A percentile compares a stretch with the other conserved stretches of the same genome.
These are phyloP conservation scores for Aethina tumida DNA, from an alignment of 1,140 invertebrate genomes.

Conservation along the genomic window DNA sequence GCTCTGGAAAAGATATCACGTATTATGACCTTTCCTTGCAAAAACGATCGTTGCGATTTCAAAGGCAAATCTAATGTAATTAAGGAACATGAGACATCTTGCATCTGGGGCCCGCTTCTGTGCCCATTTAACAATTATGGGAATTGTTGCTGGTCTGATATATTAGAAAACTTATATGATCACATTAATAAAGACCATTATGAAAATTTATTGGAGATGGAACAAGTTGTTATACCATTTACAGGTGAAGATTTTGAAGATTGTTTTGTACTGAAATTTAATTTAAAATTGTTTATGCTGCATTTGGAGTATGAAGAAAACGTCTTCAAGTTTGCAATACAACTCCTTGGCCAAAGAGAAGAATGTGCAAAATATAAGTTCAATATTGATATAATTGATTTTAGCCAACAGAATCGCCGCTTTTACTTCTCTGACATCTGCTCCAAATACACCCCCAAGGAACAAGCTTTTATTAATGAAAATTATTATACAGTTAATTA, in stretches of 20 bases:
- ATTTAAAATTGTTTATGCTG: conserved; percentile 11
- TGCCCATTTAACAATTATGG: conserved; percentile 15
- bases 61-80: conserved; percentile 12
- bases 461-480: too few relatives aligned
- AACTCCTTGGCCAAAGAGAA: conserved; percentile 14
- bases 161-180: conserved; percentile 8
- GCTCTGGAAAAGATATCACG: conserved; percentile 53
- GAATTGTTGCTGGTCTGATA: conserved; percentile 6
- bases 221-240: conserved; percentile 13
- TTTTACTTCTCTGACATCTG: too few relatives aligned
- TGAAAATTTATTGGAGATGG: conserved; percentile 15
- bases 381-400: conserved; percentile 16
- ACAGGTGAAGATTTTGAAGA: conserved; percentile 7
- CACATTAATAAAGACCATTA: conserved; percentile 13
- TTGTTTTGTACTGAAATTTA: conserved; percentile 11
- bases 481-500: too few relatives aligned
- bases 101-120: conserved; percentile 9
- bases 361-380: conserved; percentile 15
- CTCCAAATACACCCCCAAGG: too few relatives aligned
- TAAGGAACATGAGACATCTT: conserved; percentile 15
- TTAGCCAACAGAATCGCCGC: neutral
- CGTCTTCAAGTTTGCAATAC: conserved; percentile 10
- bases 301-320: conserved; percentile 8
- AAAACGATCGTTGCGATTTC: conserved; percentile 12
- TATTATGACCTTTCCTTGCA: conserved; percentile 16